phyloP scores from a whole-genome alignment of 1,140 invertebrate species.

The Drosophila murphyi region DNA sequence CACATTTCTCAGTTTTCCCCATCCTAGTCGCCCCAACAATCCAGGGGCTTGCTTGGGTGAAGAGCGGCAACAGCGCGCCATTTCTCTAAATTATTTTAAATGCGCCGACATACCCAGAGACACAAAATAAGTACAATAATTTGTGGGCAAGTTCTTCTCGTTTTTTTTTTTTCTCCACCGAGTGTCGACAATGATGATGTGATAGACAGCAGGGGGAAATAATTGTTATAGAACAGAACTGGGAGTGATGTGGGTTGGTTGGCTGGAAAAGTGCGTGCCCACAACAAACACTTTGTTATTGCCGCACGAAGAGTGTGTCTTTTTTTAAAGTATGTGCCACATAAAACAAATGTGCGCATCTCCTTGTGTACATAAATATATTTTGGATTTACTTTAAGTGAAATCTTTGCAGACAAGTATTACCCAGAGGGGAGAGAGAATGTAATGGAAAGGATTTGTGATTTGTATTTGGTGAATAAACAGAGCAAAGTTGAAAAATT shows the following conservation, averaged over 20 bases:
- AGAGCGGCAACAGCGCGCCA: constrained; percentile 63
- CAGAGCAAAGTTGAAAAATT: neutral
- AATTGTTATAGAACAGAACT: constrained; percentile 21
- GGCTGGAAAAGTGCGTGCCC: constrained; percentile 6
- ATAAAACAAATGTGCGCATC: constrained; percentile 1
- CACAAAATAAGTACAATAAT: constrained; percentile 67
- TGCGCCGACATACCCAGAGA: constrained; percentile 40
- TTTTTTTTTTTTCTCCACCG: constrained; percentile 6
- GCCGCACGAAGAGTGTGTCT: constrained; percentile 2
- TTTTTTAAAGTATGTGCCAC: constrained; percentile 6
- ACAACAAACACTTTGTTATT: constrained; percentile 27
- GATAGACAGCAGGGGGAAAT: constrained; percentile 3
- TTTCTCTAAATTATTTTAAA: constrained; percentile 47
- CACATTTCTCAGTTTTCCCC: constrained; percentile 16
- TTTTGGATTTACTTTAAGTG: neutral
- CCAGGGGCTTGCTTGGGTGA: constrained; percentile 39
- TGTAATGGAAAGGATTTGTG: too few relatives aligned
- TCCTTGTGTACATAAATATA: neutral
- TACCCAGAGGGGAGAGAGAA: too few relatives aligned
- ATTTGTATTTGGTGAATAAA: too few relatives aligned
- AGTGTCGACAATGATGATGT: constrained; percentile 33
- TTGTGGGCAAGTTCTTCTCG: constrained; percentile 20
- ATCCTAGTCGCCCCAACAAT: neutral
- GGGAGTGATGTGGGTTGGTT: neutral
- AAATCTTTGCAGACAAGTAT: too few relatives aligned